Conservation (phyloP, 1,140 invertebrate species). For the Pollicipes pollicipes region DNA sequence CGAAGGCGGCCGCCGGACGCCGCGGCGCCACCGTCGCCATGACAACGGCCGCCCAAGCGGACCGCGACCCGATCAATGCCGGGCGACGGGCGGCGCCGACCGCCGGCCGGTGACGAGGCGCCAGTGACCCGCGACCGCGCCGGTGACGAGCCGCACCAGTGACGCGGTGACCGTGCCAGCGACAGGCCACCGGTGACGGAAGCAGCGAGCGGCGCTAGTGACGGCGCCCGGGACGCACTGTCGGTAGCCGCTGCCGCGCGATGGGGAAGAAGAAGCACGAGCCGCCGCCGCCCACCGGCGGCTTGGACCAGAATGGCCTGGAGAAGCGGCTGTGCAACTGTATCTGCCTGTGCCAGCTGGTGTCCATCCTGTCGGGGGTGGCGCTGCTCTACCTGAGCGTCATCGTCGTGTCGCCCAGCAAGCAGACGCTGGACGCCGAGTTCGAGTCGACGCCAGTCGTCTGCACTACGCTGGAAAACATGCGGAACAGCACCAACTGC, state of each 20-base stretch:
- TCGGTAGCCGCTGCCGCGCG: too few relatives aligned
- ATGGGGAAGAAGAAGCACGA: not conserved
- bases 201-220: too few relatives aligned
- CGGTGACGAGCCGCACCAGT: not conserved
- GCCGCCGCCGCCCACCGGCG: not conserved
- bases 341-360: slow-evolving; percentile 83
- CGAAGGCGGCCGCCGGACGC: too few relatives aligned
- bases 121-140: too few relatives aligned
- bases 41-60: not conserved
- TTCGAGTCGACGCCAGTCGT: slow-evolving; percentile 65
- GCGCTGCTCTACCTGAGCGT: slow-evolving; percentile 72
- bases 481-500: slow-evolving; percentile 28
- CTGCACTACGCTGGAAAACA: slow-evolving; percentile 55
- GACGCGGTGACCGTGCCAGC: not conserved
- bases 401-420: slow-evolving; percentile 67
- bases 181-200: too few relatives aligned
- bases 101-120: too few relatives aligned
- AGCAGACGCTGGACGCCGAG: slow-evolving; percentile 64
- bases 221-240: too few relatives aligned
- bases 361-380: slow-evolving; percentile 56
- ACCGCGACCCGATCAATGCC: not conserved
- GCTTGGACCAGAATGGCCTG: slow-evolving; percentile 9
- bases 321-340: slow-evolving; percentile 69
- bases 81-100: too few relatives aligned
- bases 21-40: slow-evolving; percentile 1